phyloP scores from a whole-genome alignment of 1,140 invertebrate species.

The Pogonognathellus flavescens region DNA sequence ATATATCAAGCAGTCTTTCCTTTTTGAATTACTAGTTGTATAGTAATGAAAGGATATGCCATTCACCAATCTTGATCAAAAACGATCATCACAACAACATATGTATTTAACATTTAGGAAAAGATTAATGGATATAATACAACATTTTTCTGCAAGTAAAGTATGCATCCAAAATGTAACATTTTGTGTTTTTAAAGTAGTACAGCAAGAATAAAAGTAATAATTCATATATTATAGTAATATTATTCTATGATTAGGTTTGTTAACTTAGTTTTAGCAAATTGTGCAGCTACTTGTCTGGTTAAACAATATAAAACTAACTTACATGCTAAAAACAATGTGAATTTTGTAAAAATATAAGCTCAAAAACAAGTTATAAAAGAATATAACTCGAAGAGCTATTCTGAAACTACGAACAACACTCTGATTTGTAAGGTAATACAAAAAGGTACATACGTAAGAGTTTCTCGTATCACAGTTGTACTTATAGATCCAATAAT shows the following conservation, averaged over 20 bases:
- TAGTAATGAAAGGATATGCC: background rate
- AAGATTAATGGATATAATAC: background rate
- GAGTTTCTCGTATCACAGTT: slow-evolving; percentile 31
- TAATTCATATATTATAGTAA: background rate
- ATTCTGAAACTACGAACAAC: slow-evolving; percentile 10
- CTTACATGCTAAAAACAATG: background rate
- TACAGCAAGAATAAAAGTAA: background rate
- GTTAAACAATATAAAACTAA: slow-evolving; percentile 1
- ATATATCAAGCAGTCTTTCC: slow-evolving; percentile 6
- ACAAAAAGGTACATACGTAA: slow-evolving; percentile 37
- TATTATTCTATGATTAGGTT: background rate
- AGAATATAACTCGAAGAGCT: slow-evolving; percentile 9
- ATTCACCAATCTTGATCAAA: background rate
- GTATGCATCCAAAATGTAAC: background rate
- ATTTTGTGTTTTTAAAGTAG: no score
- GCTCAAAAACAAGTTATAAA: slow-evolving; percentile 32
- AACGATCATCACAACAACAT: background rate
- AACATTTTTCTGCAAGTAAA: background rate
- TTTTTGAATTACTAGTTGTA: slow-evolving; percentile 18
- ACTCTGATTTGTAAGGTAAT: slow-evolving; percentile 22
- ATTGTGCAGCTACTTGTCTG: background rate
- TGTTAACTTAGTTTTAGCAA: slow-evolving; percentile 9
- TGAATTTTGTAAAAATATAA: slow-evolving; percentile 44
- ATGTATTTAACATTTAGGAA: background rate
- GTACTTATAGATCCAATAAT: slow-evolving; percentile 36